Evolutionary conservation across 2,113 vertebrate species (phyloP).

Genomic region (Hypanus sabinus): DNA sequence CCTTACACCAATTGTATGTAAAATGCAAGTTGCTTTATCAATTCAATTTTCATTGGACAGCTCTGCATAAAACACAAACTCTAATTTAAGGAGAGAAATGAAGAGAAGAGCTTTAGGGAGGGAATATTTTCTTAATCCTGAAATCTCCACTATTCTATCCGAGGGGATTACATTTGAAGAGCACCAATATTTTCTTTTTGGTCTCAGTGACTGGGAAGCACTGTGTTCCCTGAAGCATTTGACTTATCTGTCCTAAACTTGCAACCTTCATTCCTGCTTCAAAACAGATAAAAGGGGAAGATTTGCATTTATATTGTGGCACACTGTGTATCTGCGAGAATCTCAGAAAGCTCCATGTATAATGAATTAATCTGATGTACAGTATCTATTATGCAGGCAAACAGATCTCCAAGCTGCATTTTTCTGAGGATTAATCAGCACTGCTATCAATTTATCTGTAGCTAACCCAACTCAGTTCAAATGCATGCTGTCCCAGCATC

Average conservation of each 20-base stretch:
- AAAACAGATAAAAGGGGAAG: conserved; percentile 16
- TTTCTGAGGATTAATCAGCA: conserved; percentile 13
- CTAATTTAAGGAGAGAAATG: too few species aligned
- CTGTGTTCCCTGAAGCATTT: neutral
- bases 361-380: conserved; percentile 21
- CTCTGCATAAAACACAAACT: neutral
- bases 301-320: conserved; percentile 35
- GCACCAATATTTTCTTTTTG: neutral
- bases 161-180: neutral
- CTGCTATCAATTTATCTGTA: neutral
- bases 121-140: neutral
- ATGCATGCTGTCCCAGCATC: neutral
- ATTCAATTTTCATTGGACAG: neutral
- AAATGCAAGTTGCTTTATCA: neutral
- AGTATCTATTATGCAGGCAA: conserved; percentile 12
- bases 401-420: neutral
- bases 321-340: conserved; percentile 8
- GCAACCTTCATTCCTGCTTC: conserved; percentile 19
- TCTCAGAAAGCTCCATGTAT: neutral
- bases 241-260: neutral
- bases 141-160: neutral
- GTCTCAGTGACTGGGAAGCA: neutral
- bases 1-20: neutral
- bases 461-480: neutral
- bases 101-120: too few species aligned